phyloP scores from a whole-genome alignment of 2,113 vertebrate genomes.

The Pseudorectes ferrugineus region DNA sequence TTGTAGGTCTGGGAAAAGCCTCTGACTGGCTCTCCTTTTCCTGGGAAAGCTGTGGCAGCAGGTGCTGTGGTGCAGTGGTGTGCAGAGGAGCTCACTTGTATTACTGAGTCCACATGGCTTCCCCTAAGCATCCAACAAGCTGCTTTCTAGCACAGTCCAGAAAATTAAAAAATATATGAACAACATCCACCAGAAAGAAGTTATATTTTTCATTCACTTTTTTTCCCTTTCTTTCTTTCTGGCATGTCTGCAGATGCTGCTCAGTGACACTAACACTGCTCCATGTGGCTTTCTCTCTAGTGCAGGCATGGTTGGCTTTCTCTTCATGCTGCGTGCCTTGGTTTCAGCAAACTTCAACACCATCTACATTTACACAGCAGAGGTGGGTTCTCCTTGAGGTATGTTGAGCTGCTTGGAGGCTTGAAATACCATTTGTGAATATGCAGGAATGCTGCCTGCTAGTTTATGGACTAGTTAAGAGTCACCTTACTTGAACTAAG shows the following conservation, averaged over 20 bases:
- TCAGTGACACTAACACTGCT: neutral
- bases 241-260: neutral
- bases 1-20: neutral
- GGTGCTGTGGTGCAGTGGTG: neutral
- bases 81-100: neutral
- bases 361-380: slow-evolving; percentile 95
- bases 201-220: neutral
- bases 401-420: neutral
- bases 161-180: neutral
- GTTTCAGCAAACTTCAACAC: slow-evolving; percentile 94
- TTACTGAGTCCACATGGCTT: neutral
- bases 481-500: neutral
- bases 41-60: neutral
- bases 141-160: neutral
- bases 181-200: neutral
- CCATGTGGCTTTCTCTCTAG: slow-evolving; percentile 49
- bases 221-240: neutral
- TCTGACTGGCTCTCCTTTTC: neutral
- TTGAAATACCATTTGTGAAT: neutral
- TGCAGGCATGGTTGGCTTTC: slow-evolving; percentile 78
- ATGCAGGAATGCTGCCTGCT: neutral
- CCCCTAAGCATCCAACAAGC: neutral
- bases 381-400: slow-evolving; percentile 72
- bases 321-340: slow-evolving; percentile 88
- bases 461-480: neutral